phyloP scores from a whole-genome alignment of 2,113 vertebrate genomes.

The Cololabis saira region DNA sequence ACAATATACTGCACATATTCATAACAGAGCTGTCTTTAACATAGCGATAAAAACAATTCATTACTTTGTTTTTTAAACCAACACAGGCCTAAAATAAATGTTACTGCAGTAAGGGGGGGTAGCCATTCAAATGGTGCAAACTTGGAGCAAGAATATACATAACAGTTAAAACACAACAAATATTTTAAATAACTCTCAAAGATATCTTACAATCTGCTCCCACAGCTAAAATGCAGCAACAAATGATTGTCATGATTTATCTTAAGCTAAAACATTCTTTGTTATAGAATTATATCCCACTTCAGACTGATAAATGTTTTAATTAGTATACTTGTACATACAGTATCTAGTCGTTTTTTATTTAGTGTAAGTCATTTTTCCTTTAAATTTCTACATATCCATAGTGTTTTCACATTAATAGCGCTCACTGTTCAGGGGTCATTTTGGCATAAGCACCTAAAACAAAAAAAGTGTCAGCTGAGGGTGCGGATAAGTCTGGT shows the following conservation, averaged over 20 bases:
- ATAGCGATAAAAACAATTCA: constrained; percentile 15
- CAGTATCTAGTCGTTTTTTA: constrained; percentile 34
- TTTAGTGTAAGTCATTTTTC: constrained; percentile 61
- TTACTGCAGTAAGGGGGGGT: constrained; percentile 1
- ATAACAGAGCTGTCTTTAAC: constrained; percentile 17
- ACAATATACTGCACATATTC: constrained; percentile 44
- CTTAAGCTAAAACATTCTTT: constrained; percentile 51
- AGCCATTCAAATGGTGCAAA: constrained; percentile 33
- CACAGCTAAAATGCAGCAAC: constrained; percentile 38
- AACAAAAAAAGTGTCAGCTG: constrained; percentile 21
- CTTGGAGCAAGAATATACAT: constrained; percentile 59
- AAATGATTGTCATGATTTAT: constrained; percentile 65
- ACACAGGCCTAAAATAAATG: constrained; percentile 21
- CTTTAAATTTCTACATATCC: constrained; percentile 8
- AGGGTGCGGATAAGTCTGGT: constrained; percentile 1
- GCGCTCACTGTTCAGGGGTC: constrained; percentile 17
- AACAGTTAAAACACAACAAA: constrained; percentile 62
- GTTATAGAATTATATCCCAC: constrained; percentile 38
- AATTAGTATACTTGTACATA: constrained; percentile 3
- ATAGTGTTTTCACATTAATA: constrained; percentile 60
- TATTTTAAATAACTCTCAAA: constrained; percentile 32
- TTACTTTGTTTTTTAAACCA: background rate
- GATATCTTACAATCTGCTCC: constrained; percentile 36
- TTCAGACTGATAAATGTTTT: constrained; percentile 11
- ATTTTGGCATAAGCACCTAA: constrained; percentile 68